A percentile compares a stretch with the other conserved stretches of the same genome.
Conservation (phyloP, 2,797 vertebrate genomes). For the Microhierax caerulescens region DNA sequence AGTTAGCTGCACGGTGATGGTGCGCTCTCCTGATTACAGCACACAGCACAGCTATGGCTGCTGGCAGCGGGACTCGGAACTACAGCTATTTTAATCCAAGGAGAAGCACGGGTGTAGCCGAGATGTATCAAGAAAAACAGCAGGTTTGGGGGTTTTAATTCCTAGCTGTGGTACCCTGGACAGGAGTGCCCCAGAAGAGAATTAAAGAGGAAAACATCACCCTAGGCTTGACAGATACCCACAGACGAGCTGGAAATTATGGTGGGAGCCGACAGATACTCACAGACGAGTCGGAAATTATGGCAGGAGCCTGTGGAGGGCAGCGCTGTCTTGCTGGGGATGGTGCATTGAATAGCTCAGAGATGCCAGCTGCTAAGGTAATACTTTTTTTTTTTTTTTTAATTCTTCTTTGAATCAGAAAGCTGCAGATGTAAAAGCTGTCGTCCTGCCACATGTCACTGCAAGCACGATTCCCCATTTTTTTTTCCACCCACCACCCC, state of each 20-base stretch:
- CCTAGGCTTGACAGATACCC: neutral
- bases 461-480: neutral
- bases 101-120: neutral
- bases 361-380: constrained; percentile 51
- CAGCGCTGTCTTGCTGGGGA: constrained; percentile 13
- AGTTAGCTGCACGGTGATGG: neutral
- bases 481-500: neutral
- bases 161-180: neutral
- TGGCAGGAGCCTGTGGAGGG: neutral
- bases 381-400: neutral
- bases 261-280: neutral
- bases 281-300: neutral
- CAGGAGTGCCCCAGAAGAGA: neutral
- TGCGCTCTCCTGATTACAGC: neutral
- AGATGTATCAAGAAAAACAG: neutral
- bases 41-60: neutral
- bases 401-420: neutral
- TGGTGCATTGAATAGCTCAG: neutral
- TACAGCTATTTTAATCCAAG: neutral
- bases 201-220: neutral
- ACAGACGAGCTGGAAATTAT: neutral
- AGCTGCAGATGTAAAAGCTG: constrained; percentile 10
- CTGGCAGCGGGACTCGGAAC: neutral
- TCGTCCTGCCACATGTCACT: neutral
- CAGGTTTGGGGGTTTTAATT: neutral